phyloP scores from a whole-genome alignment of 2,113 vertebrate species.

The Toxotes jaculatrix region DNA sequence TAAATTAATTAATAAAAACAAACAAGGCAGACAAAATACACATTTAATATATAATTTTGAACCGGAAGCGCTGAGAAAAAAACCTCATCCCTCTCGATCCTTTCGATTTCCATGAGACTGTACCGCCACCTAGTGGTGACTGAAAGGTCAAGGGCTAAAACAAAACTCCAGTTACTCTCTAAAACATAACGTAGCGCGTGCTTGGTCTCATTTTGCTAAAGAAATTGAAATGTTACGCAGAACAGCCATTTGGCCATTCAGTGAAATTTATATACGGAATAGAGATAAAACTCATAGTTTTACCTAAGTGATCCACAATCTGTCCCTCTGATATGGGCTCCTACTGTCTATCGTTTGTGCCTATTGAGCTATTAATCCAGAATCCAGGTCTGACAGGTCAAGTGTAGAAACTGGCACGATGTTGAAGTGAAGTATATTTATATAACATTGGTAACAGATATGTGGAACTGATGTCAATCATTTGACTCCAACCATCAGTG shows the following conservation, averaged over 20 bases:
- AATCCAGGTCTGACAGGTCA: too few relatives aligned
- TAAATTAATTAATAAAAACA: neutral
- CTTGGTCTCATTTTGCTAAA: neutral
- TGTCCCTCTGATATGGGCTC: too few relatives aligned
- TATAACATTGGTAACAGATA: too few relatives aligned
- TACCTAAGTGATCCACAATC: too few relatives aligned
- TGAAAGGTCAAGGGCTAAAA: neutral
- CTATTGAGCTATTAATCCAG: too few relatives aligned
- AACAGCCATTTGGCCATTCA: neutral
- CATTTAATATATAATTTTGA: neutral
- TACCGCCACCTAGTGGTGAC: conserved; percentile 41
- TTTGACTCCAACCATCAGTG: too few relatives aligned
- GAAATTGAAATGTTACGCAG: neutral
- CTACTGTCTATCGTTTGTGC: too few relatives aligned
- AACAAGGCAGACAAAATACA: neutral
- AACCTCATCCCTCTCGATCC: neutral
- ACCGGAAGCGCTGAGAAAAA: neutral
- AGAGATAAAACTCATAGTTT: neutral
- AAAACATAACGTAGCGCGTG: neutral
- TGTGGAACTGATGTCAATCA: too few relatives aligned
- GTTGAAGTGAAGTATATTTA: too few relatives aligned
- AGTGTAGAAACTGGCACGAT: too few relatives aligned
- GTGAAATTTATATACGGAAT: neutral
- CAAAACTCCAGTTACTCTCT: neutral
- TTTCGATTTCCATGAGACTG: conserved; percentile 8